phyloP scores from a whole-genome alignment of 2,113 vertebrate species.

The Centropus unirufus region DNA sequence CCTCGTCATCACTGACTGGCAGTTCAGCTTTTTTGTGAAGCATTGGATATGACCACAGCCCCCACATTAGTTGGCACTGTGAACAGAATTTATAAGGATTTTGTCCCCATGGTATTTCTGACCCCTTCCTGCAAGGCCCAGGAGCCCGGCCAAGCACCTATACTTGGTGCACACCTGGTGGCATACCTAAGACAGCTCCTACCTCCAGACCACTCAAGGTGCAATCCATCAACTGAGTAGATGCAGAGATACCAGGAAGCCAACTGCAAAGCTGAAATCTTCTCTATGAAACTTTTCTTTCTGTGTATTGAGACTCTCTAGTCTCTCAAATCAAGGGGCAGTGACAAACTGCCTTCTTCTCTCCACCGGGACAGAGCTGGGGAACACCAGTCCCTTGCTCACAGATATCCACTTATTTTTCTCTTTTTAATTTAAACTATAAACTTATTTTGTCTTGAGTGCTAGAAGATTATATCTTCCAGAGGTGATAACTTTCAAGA shows the following conservation, averaged over 20 bases:
- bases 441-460: background rate
- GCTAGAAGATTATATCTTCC: background rate
- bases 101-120: background rate
- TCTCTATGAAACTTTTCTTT: background rate
- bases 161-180: background rate
- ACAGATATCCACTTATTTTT: background rate
- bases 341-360: background rate
- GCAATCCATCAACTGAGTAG: background rate
- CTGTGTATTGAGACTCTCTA: background rate
- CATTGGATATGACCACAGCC: background rate
- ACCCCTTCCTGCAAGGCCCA: background rate
- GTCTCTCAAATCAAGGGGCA: background rate
- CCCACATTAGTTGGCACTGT: background rate
- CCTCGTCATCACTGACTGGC: background rate
- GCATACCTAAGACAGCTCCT: background rate
- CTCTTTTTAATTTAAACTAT: background rate
- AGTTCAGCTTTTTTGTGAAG: background rate
- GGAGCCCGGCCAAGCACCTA: background rate
- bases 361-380: background rate
- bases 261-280: background rate
- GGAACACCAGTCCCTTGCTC: background rate
- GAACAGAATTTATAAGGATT: background rate
- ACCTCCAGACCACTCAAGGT: background rate
- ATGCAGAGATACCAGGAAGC: background rate
- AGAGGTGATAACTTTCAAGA: background rate